These are phyloP conservation scores for Microcebus griseorufus DNA, from an alignment of 2,113 vertebrate species.

Conservation along the genomic window DNA sequence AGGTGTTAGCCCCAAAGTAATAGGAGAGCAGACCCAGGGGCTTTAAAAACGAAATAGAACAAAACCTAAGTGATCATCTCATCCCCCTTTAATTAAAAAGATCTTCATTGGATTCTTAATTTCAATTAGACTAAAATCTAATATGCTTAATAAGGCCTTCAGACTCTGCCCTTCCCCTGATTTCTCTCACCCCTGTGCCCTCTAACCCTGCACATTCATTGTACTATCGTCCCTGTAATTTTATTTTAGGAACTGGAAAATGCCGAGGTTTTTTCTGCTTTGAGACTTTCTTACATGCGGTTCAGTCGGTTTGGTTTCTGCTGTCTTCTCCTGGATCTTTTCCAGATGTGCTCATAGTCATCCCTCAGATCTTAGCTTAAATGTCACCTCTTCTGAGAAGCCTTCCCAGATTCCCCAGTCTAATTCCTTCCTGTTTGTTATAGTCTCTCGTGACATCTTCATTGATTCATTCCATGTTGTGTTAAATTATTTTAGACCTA, in stretches of 20 bases:
- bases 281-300: background rate
- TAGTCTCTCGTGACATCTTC: background rate
- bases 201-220: background rate
- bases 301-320: background rate
- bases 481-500: background rate
- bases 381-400: background rate
- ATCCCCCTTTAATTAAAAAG: background rate
- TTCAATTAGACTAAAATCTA: background rate
- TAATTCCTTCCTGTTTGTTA: background rate
- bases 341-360: background rate
- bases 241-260: background rate
- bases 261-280: background rate
- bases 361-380: background rate
- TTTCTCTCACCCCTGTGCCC: background rate
- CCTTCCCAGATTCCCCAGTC: background rate
- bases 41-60: background rate
- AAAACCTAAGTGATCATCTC: background rate
- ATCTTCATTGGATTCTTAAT: background rate
- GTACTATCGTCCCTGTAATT: no score
- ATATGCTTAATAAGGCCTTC: background rate
- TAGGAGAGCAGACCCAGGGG: background rate
- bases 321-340: background rate
- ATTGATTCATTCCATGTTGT: background rate
- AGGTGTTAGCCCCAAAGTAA: background rate
- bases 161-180: no score